Evolutionary conservation across 2,888 invertebrate genomes (phyloP), one percentile per base, ranked within the genome.

Genomic region (Horisme vitalbata): DNA sequence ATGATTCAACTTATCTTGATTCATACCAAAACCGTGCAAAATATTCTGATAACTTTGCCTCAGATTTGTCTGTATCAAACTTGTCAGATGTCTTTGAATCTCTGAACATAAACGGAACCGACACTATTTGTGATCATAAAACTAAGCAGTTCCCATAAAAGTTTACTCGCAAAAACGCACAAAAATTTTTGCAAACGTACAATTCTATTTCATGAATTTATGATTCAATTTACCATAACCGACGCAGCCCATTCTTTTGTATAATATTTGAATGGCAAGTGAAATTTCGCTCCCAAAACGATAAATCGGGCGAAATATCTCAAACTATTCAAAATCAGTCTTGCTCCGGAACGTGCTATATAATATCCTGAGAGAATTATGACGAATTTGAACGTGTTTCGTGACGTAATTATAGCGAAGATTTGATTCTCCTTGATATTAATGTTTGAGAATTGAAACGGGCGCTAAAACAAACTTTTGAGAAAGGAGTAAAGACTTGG

Each of bases 271-370:
- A 57, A 57, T 57, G 44, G 55, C 33, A 49, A 56, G 60, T 63
- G 60, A 70, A 65, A 68, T 61, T 64, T 61, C 52, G 60, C 61
- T 68, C 61, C 53, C 59, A 50, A 63, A 66, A 65, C 66, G 71
- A 73, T 77, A 77, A 76, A 78, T 78, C 61, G 68, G 41, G 41
- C 51, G 61, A 53, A 65, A 76, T 77, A 78, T 76, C 71, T 75
- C 72, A 68, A 74, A 78, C 77, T 75, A 78, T 79, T 78, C 71
- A 74, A 76, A 77, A 75, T 78, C 76, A 73, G 71, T 75, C 68
- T 66, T 68, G 61, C 57, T 55, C 63, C 55, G 62, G 75, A 63
- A 61, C 61, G 47, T 46, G 58, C 61, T 45, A 74, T 75, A 71
- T 71, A 65, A n/a, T 71, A 64, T 63, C 53, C 37, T 57, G 41